Percentiles rank a stretch among this genome's conserved stretches.
These are phyloP conservation scores for Drosophila lutescens DNA, from an alignment of 2,888 invertebrate species.

Conservation along the genomic window DNA sequence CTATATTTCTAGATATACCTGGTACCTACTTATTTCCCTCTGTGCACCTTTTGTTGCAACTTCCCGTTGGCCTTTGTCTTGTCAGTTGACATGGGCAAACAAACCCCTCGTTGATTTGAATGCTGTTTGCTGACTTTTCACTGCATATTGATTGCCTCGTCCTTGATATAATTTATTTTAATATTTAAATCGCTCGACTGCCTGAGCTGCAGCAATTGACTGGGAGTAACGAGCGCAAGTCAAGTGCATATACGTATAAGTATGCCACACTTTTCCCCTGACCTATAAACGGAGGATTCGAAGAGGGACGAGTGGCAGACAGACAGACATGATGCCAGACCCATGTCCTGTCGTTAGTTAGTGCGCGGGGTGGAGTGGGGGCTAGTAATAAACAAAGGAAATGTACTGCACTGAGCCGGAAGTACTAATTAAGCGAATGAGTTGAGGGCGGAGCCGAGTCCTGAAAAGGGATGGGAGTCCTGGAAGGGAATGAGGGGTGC, in stretches of 20 bases:
- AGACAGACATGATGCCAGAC: slow-evolving; percentile 46
- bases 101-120: slow-evolving; percentile 1
- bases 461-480: slow-evolving; percentile 18
- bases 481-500: slow-evolving; percentile 28
- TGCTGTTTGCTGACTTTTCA: slow-evolving; percentile 29
- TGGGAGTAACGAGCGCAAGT: slow-evolving; percentile 2
- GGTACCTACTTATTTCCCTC: neutral
- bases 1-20: too few species aligned
- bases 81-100: slow-evolving; percentile 14
- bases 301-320: slow-evolving; percentile 32
- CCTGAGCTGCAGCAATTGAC: neutral
- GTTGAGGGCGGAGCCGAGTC: slow-evolving; percentile 46
- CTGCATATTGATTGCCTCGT: slow-evolving; percentile 58
- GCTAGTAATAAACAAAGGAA: slow-evolving; percentile 65
- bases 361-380: slow-evolving; percentile 24
- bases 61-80: neutral
- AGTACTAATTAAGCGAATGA: slow-evolving; percentile 70
- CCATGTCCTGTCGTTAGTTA: slow-evolving; percentile 41
- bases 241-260: slow-evolving; percentile 16
- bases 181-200: slow-evolving; percentile 37
- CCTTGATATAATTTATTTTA: slow-evolving; percentile 53
- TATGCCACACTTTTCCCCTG: slow-evolving; percentile 34
- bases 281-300: slow-evolving; percentile 24
- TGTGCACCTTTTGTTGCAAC: slow-evolving; percentile 41
- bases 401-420: slow-evolving; percentile 61